Conservation (phyloP, 2,113 vertebrate genomes). For the Podocnemis expansa region DNA sequence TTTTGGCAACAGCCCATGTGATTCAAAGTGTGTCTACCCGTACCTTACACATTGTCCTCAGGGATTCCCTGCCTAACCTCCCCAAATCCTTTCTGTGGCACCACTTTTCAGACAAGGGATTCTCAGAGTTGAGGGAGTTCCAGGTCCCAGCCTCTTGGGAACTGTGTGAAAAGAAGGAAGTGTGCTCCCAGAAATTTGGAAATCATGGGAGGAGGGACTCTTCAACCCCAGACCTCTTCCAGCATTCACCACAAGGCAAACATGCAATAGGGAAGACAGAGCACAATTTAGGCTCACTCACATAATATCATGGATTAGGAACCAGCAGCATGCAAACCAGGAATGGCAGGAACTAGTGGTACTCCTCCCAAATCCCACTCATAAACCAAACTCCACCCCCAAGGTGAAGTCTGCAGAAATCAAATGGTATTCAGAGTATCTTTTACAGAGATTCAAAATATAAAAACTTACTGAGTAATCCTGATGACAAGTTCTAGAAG, state of each 20-base stretch:
- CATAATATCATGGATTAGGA: background rate
- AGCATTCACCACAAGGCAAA: background rate
- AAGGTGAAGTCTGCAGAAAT: accelerated
- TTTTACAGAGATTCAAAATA: background rate
- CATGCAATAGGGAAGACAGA: background rate
- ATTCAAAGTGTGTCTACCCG: background rate
- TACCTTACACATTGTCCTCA: background rate
- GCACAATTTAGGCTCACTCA: background rate
- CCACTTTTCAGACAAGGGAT: background rate
- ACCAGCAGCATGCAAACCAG: background rate
- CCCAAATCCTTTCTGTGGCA: background rate
- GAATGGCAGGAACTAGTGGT: background rate
- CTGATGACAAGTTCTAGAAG: no score
- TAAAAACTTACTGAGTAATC: no score
- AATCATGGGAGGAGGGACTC: accelerated
- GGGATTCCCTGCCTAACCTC: background rate
- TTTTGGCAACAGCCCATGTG: no score
- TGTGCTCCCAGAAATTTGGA: background rate
- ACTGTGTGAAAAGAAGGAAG: background rate
- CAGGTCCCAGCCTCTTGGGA: no score
- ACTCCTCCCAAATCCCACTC: background rate
- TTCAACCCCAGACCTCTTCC: background rate
- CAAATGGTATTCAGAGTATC: accelerated
- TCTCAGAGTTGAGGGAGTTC: background rate
- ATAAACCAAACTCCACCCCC: background rate